Evolutionary conservation across 2,797 vertebrate genomes (phyloP), one percentile per base, ranked within the genome.

Genomic region (Micropoecilia bifurca): DNA sequence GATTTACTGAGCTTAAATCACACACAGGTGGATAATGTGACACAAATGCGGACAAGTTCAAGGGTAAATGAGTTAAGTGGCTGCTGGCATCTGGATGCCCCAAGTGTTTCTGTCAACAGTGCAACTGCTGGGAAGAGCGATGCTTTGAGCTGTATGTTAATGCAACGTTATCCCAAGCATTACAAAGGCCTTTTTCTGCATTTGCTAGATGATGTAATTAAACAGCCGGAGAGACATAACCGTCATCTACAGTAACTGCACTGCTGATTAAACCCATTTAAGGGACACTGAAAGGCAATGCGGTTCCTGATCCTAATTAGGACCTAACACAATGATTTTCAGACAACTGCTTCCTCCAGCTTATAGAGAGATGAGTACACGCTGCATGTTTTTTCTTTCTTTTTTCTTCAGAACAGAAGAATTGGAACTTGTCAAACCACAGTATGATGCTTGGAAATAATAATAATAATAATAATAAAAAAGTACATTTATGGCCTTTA

Each of bases 221-320:
- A 88, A 89, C 3, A 78, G 74, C 79, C 39, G 0, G 73, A 83
- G 85, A 83, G 85, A 83, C 25, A 71, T 68, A 71, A 85, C 74
- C 41, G 0, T 55, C 57, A 61, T 73, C 71, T 71, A 71, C 68
- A n/a, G 25, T 83, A 75, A 77, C 81, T 55, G 75, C 41, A 57
- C 79, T 89, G 76, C 80, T 93, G 90, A 91, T 88, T 91, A 86
- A 85, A 85, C 77, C 59, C 33, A 10, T 75, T 84, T 75, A 78
- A 30, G 66, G 45, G 73, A 83, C 79, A 79, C 73, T 47, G 45
- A 82, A 71, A 80, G 46, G 66, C 71, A 53, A 83, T 88, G 86
- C 84, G 76, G 77, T 85, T 72, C 72, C 83, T 79, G 80, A 90
- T 90, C 61, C 36, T 87, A 81, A 90, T 91, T 88, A 25, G 39